These are phyloP conservation scores for Pluvianellus socialis DNA, from an alignment of 2,113 vertebrate genomes.

Conservation along the genomic window DNA sequence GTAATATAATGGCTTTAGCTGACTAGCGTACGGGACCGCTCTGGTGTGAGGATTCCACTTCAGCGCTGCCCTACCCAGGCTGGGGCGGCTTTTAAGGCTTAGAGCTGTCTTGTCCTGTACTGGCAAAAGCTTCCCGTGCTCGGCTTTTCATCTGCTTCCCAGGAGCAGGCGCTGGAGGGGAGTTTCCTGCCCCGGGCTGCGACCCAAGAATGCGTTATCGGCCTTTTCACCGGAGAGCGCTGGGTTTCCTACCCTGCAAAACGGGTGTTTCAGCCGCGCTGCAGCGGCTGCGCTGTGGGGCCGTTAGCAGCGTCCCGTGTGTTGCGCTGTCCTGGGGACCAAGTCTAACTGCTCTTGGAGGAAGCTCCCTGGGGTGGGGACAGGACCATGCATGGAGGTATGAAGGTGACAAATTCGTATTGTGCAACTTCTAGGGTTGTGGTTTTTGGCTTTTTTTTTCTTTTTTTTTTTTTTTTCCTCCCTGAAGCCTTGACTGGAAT, in stretches of 20 bases:
- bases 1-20: not conserved
- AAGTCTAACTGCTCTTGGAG: not conserved
- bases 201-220: not conserved
- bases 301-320: rapidly evolving
- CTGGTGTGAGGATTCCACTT: not conserved
- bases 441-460: not conserved
- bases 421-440: not conserved
- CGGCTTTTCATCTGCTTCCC: not conserved
- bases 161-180: not conserved
- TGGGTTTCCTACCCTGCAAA: not conserved
- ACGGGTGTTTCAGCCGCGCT: not conserved
- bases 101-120: not conserved
- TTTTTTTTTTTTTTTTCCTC: no score
- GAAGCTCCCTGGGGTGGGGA: not conserved
- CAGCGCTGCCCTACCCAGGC: not conserved
- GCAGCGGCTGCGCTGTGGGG: not conserved
- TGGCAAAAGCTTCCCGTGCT: not conserved
- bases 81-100: not conserved
- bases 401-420: not conserved
- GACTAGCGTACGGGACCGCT: not conserved
- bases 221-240: not conserved
- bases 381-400: not conserved
- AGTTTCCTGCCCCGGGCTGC: not conserved
- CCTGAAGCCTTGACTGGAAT: conserved; percentile 19
- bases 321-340: not conserved